Base-by-base conservation (phyloP, 2,797 vertebrate genomes). In the Remorina albescens region DNA sequence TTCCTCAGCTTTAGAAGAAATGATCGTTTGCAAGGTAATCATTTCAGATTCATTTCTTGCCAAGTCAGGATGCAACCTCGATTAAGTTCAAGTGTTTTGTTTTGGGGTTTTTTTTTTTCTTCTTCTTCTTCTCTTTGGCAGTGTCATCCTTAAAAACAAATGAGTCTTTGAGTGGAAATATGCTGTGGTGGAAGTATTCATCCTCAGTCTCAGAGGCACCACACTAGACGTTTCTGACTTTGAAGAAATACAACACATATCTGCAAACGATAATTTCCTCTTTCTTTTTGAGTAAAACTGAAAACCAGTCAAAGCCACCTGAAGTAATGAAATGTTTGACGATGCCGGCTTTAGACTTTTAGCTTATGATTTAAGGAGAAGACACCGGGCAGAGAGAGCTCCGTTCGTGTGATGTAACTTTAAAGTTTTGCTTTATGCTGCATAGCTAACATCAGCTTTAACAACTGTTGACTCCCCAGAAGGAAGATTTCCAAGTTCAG, bases 131-230 rank as follows among this genome's bases (percentile, higher is more conserved):
- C 51, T 28, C n/a, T n/a, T n/a, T 51, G n/a, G 53, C 21, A 34
- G 50, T 55, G 55, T 71, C 63, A 19, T 74, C 25, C 44, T 25
- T 21, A n/a, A 58, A 66, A 65, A 71, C 61, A 78, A 49, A 69
- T 46, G 37, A 16, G 26, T 68, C 51, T 67, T 79, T 59, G 74
- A 66, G 59, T 57, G 68, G 67, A 83, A 81, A 50, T 19, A 19
- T 11, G 39, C 54, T 26, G 28, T 36, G 65, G 70, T 82, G 61
- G 51, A 76, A 66, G 75, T 15, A 64, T 15, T 28, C 44, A 5
- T 58, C 19, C 46, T 78, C 70, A 16, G 46, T 49, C 68, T 71
- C 34, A 16, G 12, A 61, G 72, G 59, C 54, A 55, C 53, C 69
- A 49, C 53, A 19, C 41, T 53, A 34, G 55, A 36, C 54, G 32